These are phyloP conservation scores for Berghia stephanieae DNA, from an alignment of 1,140 invertebrate species.

Conservation along the genomic window DNA sequence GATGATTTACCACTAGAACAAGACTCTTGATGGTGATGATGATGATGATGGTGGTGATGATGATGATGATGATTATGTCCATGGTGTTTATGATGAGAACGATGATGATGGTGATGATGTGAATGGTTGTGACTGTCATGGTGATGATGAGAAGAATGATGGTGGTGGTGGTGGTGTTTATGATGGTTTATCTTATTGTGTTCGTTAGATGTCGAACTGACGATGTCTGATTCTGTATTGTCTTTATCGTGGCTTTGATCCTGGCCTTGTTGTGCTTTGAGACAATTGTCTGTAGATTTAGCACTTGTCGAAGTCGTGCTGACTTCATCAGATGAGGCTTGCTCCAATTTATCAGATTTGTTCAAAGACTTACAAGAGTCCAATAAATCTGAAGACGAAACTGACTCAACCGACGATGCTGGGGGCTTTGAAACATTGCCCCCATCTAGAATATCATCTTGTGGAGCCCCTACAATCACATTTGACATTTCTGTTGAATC, in stretches of 20 bases:
- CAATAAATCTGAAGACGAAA: too few relatives aligned
- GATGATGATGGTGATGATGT: not conserved
- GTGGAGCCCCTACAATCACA: too few relatives aligned
- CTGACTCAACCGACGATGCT: too few relatives aligned
- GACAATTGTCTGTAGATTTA: too few relatives aligned
- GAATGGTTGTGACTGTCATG: not conserved
- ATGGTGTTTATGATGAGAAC: slow-evolving; percentile 11
- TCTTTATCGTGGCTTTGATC: not conserved
- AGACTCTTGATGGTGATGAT: not conserved
- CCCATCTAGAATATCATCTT: too few relatives aligned
- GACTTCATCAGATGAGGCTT: too few relatives aligned
- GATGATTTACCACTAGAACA: not conserved
- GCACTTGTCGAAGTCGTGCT: too few relatives aligned
- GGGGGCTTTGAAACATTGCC: too few relatives aligned
- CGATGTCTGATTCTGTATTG: not conserved
- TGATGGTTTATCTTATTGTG: slow-evolving; percentile 4
- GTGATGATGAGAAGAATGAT: not conserved
- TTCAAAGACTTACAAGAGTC: too few relatives aligned
- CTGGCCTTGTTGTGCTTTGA: too few relatives aligned
- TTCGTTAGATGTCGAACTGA: not conserved
- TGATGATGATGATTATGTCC: not conserved
- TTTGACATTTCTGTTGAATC: too few relatives aligned
- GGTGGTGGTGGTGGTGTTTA: not conserved
- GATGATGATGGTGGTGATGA: not conserved
- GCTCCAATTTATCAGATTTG: too few relatives aligned